phyloP scores from a whole-genome alignment of 2,113 vertebrate genomes.

The Cyprinus carpio region DNA sequence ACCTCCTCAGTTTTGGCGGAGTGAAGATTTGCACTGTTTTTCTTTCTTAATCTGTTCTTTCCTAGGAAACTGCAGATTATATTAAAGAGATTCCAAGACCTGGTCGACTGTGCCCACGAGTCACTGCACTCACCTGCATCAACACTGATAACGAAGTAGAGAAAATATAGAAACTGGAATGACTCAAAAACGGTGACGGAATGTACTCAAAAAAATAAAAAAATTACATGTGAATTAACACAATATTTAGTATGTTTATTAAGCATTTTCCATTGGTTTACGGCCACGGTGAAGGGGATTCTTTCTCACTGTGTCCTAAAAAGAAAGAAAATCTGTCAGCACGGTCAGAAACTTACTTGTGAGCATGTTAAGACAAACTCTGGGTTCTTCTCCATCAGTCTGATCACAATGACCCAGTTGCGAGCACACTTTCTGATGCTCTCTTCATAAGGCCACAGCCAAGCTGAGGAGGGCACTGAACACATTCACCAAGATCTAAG shows the following conservation, averaged over 20 bases:
- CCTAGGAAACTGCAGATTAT: neutral
- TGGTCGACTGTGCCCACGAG: neutral
- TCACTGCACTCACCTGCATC: neutral
- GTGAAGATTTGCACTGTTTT: neutral
- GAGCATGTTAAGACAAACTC: slow-evolving; percentile 90
- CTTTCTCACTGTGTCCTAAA: neutral
- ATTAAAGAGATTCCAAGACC: neutral
- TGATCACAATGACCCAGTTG: slow-evolving; percentile 87
- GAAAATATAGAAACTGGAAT: neutral
- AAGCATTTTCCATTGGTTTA: neutral
- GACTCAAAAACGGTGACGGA: neutral
- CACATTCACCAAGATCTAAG: neutral
- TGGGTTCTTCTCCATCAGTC: slow-evolving; percentile 88
- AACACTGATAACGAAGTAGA: neutral
- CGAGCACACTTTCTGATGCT: slow-evolving; percentile 92
- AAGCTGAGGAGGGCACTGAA: slow-evolving; percentile 75
- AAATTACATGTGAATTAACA: neutral
- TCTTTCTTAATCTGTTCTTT: neutral
- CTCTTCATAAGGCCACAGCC: slow-evolving; percentile 97
- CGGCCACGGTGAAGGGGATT: neutral
- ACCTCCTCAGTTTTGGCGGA: neutral
- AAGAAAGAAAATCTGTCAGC: neutral
- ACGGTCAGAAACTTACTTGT: slow-evolving; percentile 76
- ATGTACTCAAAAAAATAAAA: no score
- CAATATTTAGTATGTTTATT: neutral